A percentile compares a stretch with the other conserved stretches of the same genome.
Evolutionary conservation across 2,888 invertebrate species (phyloP).

Genomic region (Hartigia nigra): DNA sequence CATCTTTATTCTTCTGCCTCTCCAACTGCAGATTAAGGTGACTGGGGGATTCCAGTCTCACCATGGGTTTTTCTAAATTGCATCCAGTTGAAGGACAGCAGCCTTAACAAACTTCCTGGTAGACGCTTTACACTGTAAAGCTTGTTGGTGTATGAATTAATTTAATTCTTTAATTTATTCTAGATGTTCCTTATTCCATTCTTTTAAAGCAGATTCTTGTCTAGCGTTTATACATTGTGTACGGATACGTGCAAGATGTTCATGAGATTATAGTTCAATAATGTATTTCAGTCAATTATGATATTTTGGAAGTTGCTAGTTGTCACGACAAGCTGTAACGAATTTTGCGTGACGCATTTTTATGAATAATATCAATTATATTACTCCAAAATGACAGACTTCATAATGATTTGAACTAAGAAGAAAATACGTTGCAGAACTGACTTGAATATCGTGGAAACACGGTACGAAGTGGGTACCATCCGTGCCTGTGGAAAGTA

Average conservation of each 20-base stretch:
- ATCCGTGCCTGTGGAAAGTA: not conserved
- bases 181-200: not conserved
- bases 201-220: not conserved
- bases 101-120: not conserved
- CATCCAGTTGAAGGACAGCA: not conserved
- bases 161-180: not conserved
- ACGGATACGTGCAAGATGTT: not conserved
- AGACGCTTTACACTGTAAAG: not conserved
- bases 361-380: not conserved
- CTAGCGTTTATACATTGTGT: not conserved
- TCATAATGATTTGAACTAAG: not conserved
- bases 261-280: not conserved
- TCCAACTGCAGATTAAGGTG: not conserved
- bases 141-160: too few relatives aligned
- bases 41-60: not conserved
- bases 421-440: not conserved
- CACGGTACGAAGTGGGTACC: not conserved
- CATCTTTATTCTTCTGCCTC: not conserved
- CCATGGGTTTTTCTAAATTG: too few relatives aligned
- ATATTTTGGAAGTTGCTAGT: not conserved
- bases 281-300: not conserved
- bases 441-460: not conserved
- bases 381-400: not conserved
- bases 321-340: not conserved
- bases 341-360: not conserved